Evolutionary conservation across 2,113 vertebrate genomes (phyloP).

Genomic region (Psephotus haematonotus): DNA sequence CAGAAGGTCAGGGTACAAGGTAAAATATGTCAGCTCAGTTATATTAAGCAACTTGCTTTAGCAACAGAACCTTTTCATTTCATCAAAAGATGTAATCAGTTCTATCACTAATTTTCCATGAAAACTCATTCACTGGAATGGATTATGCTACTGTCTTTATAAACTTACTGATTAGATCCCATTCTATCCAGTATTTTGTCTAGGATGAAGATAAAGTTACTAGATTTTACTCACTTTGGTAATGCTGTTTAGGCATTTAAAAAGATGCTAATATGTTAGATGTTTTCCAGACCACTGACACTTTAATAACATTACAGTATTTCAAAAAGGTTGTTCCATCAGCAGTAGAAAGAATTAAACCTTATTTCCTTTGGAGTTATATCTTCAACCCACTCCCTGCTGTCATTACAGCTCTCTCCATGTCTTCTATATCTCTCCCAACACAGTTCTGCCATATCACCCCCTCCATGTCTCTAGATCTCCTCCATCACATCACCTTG

Average conservation of each 20-base stretch:
- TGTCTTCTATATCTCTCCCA: neutral
- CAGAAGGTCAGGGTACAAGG: constrained; percentile 48
- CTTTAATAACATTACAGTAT: neutral
- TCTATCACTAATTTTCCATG: constrained; percentile 27
- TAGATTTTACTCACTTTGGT: neutral
- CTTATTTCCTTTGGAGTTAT: neutral
- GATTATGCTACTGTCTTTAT: constrained; percentile 1
- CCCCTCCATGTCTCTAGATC: neutral
- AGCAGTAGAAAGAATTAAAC: neutral
- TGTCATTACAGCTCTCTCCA: neutral
- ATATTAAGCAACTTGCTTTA: neutral
- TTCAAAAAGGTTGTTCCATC: neutral
- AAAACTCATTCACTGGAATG: constrained; percentile 26
- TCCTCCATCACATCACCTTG: neutral
- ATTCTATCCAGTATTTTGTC: neutral
- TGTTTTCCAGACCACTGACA: neutral
- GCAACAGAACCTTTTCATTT: constrained; percentile 30
- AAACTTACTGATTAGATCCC: constrained; percentile 4
- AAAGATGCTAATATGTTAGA: neutral
- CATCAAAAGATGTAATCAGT: constrained; percentile 15
- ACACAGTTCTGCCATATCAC: neutral
- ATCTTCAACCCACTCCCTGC: neutral
- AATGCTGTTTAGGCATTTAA: neutral
- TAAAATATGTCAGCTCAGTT: constrained; percentile 19
- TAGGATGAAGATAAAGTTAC: neutral